Evolutionary conservation across 1,140 invertebrate species (phyloP), one percentile per base, ranked within the genome.

Genomic region (Chionoecetes opilio): DNA sequence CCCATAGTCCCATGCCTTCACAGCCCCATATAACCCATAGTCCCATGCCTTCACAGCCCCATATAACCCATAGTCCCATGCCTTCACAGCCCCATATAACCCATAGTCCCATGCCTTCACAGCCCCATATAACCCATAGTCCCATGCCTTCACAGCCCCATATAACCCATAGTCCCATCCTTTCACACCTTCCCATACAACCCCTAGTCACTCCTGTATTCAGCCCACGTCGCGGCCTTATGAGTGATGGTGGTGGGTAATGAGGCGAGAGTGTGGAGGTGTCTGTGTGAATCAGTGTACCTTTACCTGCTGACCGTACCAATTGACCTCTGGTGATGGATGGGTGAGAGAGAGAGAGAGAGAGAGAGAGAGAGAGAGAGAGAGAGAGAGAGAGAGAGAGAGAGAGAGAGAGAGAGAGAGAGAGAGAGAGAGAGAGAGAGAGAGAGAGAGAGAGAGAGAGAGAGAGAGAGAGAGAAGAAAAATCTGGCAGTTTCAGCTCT

Each of bases 301-400:
- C 63, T n/a, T 75, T 26, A 75, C 63, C 21, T n/a, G 21, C 63
- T 75, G 63, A 75, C 63, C 5, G 63, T 26, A n/a, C n/a, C 63
- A 75, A 75, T 75, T 75, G 63, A 75, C 63, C 63, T 26, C 21
- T 1, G 3, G n/a, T n/a, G 63, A 75, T 75, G 21, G 63, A 38
- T 87, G 85, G 37, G 85, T 35, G 85, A 26, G 2, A 87, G 85
- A 87, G 31, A 34, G n/a, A 26, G 31, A 32, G n/a, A 26, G 85
- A 87, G 9, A 38, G 85, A 38, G 0, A 87, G 26, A 26, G 26
- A 75, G 35, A 5, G 21, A 91, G 41, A 91, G 29, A 91, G 38
- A 32, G 38, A 91, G 89, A 63, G 89, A 46, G 46, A 63, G 38
- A 91, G 89, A 91, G 38, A 91, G 46, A 91, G 38, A 91, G 89